Evolutionary conservation across 64 coral and sea anemone genomes (phyloP).

Genomic region (Catalaphyllia jardinei): DNA sequence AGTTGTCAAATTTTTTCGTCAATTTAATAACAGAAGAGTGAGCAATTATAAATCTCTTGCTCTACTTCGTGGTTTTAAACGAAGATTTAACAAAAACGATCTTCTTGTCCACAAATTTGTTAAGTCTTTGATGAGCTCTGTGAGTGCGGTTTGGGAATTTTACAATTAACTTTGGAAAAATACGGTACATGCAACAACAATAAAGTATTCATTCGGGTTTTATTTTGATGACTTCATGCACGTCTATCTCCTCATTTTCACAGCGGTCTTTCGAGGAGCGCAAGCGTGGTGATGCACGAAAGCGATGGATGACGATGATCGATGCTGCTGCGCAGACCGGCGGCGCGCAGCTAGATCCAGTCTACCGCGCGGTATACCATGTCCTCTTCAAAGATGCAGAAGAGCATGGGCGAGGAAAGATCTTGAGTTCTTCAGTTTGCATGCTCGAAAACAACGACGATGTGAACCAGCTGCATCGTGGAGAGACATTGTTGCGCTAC

Average conservation of each 20-base stretch:
- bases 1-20: too few species aligned
- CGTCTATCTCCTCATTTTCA: neutral
- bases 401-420: conserved; percentile 78
- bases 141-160: too few species aligned
- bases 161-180: too few species aligned
- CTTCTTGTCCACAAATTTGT: too few species aligned
- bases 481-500: conserved; percentile 85
- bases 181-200: too few species aligned
- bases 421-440: conserved; percentile 67
- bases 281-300: conserved; percentile 89
- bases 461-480: conserved; percentile 53
- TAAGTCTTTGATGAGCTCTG: too few species aligned
- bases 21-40: too few species aligned
- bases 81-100: too few species aligned
- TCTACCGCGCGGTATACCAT: conserved; percentile 90
- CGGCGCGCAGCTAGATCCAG: conserved; percentile 90
- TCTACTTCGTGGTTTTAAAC: too few species aligned
- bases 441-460: conserved; percentile 94
- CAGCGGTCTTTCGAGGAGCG: conserved; percentile 97
- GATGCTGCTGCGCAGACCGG: conserved; percentile 93
- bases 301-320: conserved; percentile 85
- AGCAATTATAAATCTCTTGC: too few species aligned
- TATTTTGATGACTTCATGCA: too few species aligned
- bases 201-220: too few species aligned
- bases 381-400: conserved; percentile 90